These are phyloP conservation scores for Notechis scutatus DNA, from an alignment of 2,113 vertebrate species.

Conservation along the genomic window DNA sequence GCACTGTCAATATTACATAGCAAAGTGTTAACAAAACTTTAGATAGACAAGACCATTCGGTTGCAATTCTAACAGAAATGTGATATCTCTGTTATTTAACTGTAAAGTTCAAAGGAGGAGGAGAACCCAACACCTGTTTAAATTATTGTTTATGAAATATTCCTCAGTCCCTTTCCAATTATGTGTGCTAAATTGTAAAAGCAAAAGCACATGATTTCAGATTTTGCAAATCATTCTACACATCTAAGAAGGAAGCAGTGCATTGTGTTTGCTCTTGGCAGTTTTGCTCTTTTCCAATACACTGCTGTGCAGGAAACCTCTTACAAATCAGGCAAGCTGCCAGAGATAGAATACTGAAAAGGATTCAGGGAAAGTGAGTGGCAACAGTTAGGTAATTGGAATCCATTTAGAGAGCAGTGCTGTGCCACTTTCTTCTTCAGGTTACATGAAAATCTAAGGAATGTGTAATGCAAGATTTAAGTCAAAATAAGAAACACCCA, in stretches of 20 bases:
- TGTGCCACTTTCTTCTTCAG: conserved; percentile 47
- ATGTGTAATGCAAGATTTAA: conserved; percentile 41
- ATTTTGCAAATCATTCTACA: background rate
- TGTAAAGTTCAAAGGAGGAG: background rate
- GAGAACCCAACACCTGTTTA: background rate
- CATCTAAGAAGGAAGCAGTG: background rate
- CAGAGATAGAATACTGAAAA: background rate
- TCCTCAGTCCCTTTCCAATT: background rate
- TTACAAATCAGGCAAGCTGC: background rate
- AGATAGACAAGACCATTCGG: conserved; percentile 2
- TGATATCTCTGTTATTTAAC: background rate
- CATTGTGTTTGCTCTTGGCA: background rate
- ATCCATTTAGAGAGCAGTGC: conserved; percentile 39
- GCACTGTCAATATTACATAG: conserved; percentile 20
- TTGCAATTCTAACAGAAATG: background rate
- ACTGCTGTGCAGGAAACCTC: background rate
- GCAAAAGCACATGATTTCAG: background rate
- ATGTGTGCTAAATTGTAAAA: background rate
- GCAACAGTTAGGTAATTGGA: conserved; percentile 33
- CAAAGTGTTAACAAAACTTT: background rate
- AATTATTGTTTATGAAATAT: conserved; percentile 1
- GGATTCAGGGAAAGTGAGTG: conserved; percentile 21
- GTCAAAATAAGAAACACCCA: conserved; percentile 53
- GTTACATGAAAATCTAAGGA: conserved; percentile 48
- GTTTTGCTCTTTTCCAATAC: background rate